phyloP scores from a whole-genome alignment of 2,797 vertebrate genomes.

The Coccyzus lansbergi region DNA sequence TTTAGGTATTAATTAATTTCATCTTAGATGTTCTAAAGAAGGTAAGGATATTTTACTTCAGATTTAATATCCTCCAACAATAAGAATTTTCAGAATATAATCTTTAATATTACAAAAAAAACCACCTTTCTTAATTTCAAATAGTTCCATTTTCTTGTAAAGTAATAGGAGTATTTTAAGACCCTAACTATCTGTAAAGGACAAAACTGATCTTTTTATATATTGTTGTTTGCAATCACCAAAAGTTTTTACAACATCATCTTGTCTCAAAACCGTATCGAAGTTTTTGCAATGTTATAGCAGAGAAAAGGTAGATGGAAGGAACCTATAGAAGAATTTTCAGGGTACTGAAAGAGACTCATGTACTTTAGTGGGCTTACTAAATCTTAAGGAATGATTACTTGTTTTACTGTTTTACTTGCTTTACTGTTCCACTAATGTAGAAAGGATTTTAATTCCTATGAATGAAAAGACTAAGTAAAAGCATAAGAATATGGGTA shows the following conservation, averaged over 20 bases:
- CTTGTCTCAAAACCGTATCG: not conserved
- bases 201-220: not conserved
- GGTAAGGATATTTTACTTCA: not conserved
- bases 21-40: not conserved
- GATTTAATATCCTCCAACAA: constrained; percentile 10
- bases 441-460: not conserved
- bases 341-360: not conserved
- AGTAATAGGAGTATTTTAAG: not conserved
- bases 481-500: not conserved
- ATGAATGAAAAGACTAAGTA: not conserved
- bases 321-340: not conserved
- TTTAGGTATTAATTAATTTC: not conserved
- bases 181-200: not conserved
- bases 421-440: not conserved
- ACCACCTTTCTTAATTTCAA: not conserved
- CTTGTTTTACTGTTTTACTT: not conserved
- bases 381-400: not conserved
- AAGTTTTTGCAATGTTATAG: not conserved
- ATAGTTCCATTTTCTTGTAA: not conserved
- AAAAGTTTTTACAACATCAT: not conserved
- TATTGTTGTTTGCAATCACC: not conserved
- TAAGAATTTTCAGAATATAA: not conserved
- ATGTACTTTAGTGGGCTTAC: not conserved
- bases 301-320: not conserved
- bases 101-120: not conserved